phyloP scores from a whole-genome alignment of 2,797 vertebrate species.

The Semotilus atromaculatus region DNA sequence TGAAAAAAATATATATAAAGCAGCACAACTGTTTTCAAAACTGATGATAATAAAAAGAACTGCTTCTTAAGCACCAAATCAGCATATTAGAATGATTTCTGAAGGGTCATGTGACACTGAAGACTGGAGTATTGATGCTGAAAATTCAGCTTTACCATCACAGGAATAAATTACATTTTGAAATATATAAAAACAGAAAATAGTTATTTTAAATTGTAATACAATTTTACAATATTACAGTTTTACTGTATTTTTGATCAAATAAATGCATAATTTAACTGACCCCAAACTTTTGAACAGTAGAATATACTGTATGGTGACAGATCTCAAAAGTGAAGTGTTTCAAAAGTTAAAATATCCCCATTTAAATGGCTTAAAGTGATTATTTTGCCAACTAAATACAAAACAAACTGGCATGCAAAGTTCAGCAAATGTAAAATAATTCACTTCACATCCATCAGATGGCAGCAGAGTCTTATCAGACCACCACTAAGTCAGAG shows the following conservation, averaged over 20 bases:
- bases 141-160: background rate
- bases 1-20: background rate
- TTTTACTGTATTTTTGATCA: background rate
- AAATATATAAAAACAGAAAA: background rate
- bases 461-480: conserved; percentile 68
- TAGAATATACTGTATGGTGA: background rate
- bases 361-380: background rate
- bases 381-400: background rate
- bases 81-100: background rate
- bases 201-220: background rate
- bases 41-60: background rate
- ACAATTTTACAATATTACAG: background rate
- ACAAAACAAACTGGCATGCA: background rate
- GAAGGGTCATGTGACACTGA: background rate
- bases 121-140: background rate
- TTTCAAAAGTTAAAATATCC: too few relatives aligned
- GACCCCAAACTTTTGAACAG: background rate
- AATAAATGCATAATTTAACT: background rate
- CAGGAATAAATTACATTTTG: background rate
- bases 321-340: background rate
- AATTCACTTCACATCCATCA: conserved; percentile 49
- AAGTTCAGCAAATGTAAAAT: background rate
- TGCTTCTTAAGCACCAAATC: background rate
- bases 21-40: background rate
- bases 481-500: conserved; percentile 3